phyloP scores from a whole-genome alignment of 2,797 vertebrate genomes.

The Hyperoplus lanceolatus region DNA sequence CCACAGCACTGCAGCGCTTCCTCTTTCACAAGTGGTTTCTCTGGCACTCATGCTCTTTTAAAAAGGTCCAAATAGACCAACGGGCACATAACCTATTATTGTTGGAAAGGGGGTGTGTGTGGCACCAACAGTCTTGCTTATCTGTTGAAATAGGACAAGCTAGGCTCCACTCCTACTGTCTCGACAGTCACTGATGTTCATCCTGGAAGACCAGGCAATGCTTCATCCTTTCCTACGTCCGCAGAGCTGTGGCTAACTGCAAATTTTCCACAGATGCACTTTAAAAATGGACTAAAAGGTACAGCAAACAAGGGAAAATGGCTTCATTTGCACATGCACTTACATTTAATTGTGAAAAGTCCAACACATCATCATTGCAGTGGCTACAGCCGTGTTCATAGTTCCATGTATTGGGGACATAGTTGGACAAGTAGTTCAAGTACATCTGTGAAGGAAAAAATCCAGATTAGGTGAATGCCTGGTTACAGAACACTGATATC shows the following conservation, averaged over 20 bases:
- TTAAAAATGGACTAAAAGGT: conserved; percentile 33
- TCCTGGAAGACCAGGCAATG: conserved; percentile 14
- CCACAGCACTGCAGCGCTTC: conserved; percentile 79
- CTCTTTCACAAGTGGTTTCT: conserved; percentile 72
- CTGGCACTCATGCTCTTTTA: conserved; percentile 61
- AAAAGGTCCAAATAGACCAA: conserved; percentile 66
- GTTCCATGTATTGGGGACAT: conserved; percentile 96
- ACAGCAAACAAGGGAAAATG: conserved; percentile 34
- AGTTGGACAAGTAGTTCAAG: conserved; percentile 96
- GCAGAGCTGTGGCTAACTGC: conserved; percentile 27
- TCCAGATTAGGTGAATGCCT: conserved; percentile 26
- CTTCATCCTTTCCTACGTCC: conserved; percentile 52
- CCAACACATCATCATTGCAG: conserved; percentile 90
- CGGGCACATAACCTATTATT: conserved; percentile 63
- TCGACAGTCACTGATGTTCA: conserved; percentile 58
- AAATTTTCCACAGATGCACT: conserved; percentile 46
- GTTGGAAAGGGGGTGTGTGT: conserved; percentile 57
- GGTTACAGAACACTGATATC: background rate
- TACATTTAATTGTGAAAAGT: conserved; percentile 89
- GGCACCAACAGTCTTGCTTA: conserved; percentile 48
- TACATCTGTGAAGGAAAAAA: conserved; percentile 87
- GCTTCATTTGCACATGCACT: conserved; percentile 72
- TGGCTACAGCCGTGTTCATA: conserved; percentile 90
- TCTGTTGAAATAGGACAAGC: conserved; percentile 62
- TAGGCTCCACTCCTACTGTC: conserved; percentile 42